phyloP scores from a whole-genome alignment of 2,888 invertebrate genomes.

The Embidobia sp. region DNA sequence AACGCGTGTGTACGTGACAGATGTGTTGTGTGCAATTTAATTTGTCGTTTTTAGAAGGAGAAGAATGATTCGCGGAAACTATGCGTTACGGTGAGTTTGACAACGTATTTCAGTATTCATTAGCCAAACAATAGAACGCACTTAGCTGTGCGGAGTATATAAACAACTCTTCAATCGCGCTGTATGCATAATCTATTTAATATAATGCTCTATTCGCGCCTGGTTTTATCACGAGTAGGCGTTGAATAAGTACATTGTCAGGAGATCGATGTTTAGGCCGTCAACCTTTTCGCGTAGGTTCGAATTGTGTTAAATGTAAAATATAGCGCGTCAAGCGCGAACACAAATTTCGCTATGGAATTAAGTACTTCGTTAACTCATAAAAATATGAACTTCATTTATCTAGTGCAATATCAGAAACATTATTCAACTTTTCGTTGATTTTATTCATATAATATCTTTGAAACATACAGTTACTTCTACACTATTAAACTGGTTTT shows the following conservation, averaged over 20 bases:
- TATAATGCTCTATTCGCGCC: constrained; percentile 61
- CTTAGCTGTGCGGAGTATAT: constrained; percentile 56
- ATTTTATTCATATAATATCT: too few relatives aligned
- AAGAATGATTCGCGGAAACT: constrained; percentile 57
- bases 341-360: constrained; percentile 33
- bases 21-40: constrained; percentile 39
- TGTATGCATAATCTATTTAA: constrained; percentile 64
- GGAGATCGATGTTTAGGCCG: constrained; percentile 62
- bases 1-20: constrained; percentile 43
- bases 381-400: not conserved
- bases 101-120: constrained; percentile 63
- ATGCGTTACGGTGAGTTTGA: constrained; percentile 59
- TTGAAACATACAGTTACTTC: too few relatives aligned
- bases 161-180: constrained; percentile 64
- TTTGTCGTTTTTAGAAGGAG: constrained; percentile 56
- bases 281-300: constrained; percentile 64
- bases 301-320: constrained; percentile 50
- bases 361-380: constrained; percentile 4
- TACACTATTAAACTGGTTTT: too few relatives aligned
- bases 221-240: constrained; percentile 63
- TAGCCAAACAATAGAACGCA: constrained; percentile 63
- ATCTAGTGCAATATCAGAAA: too few relatives aligned
- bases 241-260: constrained; percentile 65
- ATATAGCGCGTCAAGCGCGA: constrained; percentile 44
- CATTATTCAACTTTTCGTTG: too few relatives aligned